A percentile compares a stretch with the other conserved stretches of the same genome.
Conservation (phyloP, 92 coral and sea anemone genomes). For the Epizoanthus rinbou region DNA sequence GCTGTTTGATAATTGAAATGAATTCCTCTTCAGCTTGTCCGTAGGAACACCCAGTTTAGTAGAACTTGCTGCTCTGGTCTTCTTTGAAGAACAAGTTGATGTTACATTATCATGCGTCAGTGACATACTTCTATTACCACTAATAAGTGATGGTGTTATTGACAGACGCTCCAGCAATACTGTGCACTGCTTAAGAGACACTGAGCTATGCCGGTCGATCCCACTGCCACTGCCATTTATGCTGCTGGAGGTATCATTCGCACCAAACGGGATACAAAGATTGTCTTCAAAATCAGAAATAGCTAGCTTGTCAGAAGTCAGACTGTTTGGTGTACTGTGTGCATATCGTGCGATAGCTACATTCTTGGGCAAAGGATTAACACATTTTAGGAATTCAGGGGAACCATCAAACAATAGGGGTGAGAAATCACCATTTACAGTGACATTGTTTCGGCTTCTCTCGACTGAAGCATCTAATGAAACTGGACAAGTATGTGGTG, state of each 20-base stretch:
- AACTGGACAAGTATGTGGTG: background rate
- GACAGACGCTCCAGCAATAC: conserved; percentile 31
- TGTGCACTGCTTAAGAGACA: background rate
- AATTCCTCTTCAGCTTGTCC: background rate
- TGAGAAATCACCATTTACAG: background rate
- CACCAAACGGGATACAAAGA: background rate
- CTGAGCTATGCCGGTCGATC: background rate
- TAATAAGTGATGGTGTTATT: conserved; percentile 13
- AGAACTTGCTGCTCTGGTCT: background rate
- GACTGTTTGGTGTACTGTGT: conserved; percentile 35
- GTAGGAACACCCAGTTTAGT: background rate
- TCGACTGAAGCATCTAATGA: conserved; percentile 2
- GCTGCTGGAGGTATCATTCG: background rate
- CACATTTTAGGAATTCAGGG: background rate
- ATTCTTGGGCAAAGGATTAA: conserved; percentile 4
- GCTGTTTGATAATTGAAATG: conserved; percentile 14
- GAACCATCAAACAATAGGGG: conserved; percentile 14
- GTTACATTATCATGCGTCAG: background rate
- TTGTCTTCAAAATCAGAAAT: background rate
- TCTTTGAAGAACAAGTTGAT: background rate
- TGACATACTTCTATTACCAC: background rate
- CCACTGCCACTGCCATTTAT: background rate
- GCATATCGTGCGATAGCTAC: background rate
- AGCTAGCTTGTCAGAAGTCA: background rate
- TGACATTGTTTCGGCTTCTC: background rate